phyloP scores from a whole-genome alignment of 2,888 invertebrate genomes.

The Maniola hyperantus region DNA sequence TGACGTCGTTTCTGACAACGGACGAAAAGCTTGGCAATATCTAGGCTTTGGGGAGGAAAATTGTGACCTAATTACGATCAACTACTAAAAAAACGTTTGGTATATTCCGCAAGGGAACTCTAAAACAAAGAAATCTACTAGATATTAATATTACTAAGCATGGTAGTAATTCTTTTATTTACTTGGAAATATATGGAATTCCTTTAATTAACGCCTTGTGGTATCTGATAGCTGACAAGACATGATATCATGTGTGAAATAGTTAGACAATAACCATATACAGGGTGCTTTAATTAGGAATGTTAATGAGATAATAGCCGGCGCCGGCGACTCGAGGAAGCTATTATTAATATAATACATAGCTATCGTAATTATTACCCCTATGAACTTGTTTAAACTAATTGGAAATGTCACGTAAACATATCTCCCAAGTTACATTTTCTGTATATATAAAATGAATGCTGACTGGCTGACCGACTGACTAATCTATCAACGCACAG shows the following conservation, averaged over 20 bases:
- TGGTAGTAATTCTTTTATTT: neutral
- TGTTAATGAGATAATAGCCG: constrained; percentile 33
- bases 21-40: no score
- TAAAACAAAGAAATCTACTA: no score
- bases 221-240: constrained; percentile 11
- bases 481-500: no score
- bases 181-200: constrained; percentile 2
- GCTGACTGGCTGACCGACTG: no score
- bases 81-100: no score
- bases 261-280: constrained; percentile 7
- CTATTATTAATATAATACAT: constrained; percentile 24
- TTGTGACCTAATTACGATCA: no score
- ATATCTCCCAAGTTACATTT: neutral
- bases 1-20: no score
- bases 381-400: constrained; percentile 27
- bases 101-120: no score
- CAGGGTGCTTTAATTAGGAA: constrained; percentile 27
- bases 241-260: constrained; percentile 13
- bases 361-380: constrained; percentile 29
- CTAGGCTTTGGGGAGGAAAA: no score
- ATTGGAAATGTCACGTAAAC: constrained; percentile 33
- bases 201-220: constrained; percentile 1
- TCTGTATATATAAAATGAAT: no score
- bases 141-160: neutral
- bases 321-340: constrained; percentile 30